Base-by-base conservation (phyloP, 2,797 vertebrate genomes). In the Coregonus suidteri region DNA sequence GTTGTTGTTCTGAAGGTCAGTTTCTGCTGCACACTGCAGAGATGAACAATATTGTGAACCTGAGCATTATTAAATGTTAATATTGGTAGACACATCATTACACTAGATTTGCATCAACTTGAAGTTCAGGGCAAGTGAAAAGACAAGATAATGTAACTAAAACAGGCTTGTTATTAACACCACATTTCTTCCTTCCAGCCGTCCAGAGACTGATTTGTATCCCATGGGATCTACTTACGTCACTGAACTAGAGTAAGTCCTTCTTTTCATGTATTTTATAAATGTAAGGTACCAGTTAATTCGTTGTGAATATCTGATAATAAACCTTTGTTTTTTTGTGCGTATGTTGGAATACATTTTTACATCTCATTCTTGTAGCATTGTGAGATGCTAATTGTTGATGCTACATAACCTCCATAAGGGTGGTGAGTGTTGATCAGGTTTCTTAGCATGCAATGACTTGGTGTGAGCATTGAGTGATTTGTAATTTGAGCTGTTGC, bases 231-330 rank as follows among this genome's bases (percentile, higher is more conserved):
- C 71, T 35, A 31, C 71, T 73, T 73, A 73, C 71, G 31, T 73
- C 53, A 59, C 71, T 73, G 71, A 73, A 56, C 71, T 73, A 59
- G 71, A 73, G 71, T 73, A 59, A 73, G 71, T 73, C 4, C 37
- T n/a, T 70, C 1, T 41, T 70, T n/a, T 11, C 16, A 47, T 37
- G 3, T 6, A 3, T 9, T 47, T 41, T 70, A 47, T 47, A 7
- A 11, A 70, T 70, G 31, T 69, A 16, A 0, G 34, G 37, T n/a
- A 35, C 65, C 16, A 34, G 31, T 35, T 68, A 0, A 64, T 64
- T 6, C 18, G 31, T 34, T 14, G 30, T 66, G 66, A 2, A 68
- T 64, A 47, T 47, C 41, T 25, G 59, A 20, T 25, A 11, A 64
- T 9, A 64, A 30, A 47, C 41, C 9, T 13, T 47, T 47, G 9